Evolutionary conservation across 1,140 invertebrate genomes (phyloP), one percentile per base, ranked within the genome.

Genomic region (Drosophila pectinifera): DNA sequence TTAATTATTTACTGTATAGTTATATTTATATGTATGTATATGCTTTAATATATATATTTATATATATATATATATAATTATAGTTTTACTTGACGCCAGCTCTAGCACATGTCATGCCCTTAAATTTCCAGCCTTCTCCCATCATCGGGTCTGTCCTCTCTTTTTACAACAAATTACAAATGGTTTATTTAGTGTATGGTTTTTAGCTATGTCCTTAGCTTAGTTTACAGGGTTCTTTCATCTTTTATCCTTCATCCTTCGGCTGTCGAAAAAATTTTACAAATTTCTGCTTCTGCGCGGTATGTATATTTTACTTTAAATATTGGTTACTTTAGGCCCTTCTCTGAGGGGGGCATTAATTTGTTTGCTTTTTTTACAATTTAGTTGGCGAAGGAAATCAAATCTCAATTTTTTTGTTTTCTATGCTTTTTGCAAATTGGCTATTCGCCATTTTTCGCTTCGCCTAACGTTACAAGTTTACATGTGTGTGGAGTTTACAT

Each of bases 151-250:
- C 45, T 16, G 61, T 53, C 65, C 63, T 70, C 74, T 16, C 75
- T 88, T 84, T 89, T 89, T 89, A 89, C 84, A 89, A 89, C 84
- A 89, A 88, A 89, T 89, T 89, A 89, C 84, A 89, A 89, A 84
- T 89, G 63, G 41, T 80, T 89, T 73, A 65, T 69, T 62, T 41
- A 78, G 74, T 72, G 65, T 78, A 65, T 77, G 51, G 34, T 57
- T 49, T 62, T 74, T 74, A 68, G 57, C 57, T 65, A 63, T 69
- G 36, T 81, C 39, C 70, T 83, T 83, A 82, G 62, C 61, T 88
- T 83, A 86, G 79, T 88, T 77, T 83, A 88, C 84, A 88, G 72
- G 70, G 57, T 77, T 56, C 75, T 61, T 34, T 11, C 1, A 34
- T 34, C 10, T 34, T 34, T 34, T 7, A 34, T 34, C 49, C 3